Percentiles rank a stretch among this genome's conserved stretches.
phyloP scores from a whole-genome alignment of 2,888 invertebrate species.

The Strigamia crassipes region DNA sequence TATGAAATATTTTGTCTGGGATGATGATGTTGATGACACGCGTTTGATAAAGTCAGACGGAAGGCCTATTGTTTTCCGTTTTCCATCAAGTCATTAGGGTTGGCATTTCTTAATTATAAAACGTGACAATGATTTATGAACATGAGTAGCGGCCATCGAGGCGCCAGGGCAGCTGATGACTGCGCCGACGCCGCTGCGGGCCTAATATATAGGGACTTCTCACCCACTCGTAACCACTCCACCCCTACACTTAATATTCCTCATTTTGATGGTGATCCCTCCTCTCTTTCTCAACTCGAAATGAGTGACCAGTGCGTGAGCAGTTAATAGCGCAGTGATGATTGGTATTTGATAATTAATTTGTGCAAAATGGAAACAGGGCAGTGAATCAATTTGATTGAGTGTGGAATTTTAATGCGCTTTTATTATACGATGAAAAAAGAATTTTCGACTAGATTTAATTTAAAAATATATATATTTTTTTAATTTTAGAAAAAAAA shows the following conservation, averaged over 20 bases:
- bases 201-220: not conserved
- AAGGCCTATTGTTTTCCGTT: not conserved
- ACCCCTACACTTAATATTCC: not conserved
- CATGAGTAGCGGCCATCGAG: not conserved
- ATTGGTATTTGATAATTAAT: not conserved
- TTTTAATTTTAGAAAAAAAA: not conserved
- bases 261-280: not conserved
- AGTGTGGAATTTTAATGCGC: not conserved
- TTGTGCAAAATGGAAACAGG: not conserved
- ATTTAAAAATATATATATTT: no score
- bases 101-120: slow-evolving; percentile 34
- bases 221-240: not conserved
- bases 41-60: not conserved
- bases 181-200: not conserved
- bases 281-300: not conserved
- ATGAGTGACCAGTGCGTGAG: not conserved
- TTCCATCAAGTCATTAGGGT: not conserved
- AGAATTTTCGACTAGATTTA: no score
- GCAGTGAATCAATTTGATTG: not conserved
- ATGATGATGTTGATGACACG: not conserved
- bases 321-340: not conserved
- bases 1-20: not conserved
- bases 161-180: not conserved
- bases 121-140: slow-evolving; percentile 24
- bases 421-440: not conserved